A percentile compares a stretch with the other conserved stretches of the same genome.
phyloP scores from a whole-genome alignment of 2,113 vertebrate genomes.

The Trematomus loennbergii region DNA sequence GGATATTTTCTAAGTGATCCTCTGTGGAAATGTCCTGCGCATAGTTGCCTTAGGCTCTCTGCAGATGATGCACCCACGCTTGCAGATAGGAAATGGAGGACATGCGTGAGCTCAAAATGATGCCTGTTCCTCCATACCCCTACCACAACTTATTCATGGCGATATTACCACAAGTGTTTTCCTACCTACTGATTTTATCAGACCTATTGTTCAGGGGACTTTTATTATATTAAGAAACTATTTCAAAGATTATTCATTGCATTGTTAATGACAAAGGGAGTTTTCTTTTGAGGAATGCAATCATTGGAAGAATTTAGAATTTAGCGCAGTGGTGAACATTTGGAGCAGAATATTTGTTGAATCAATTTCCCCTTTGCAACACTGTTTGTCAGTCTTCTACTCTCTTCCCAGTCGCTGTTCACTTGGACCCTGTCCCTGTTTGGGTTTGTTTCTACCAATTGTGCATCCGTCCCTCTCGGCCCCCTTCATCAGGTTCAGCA shows the following conservation, averaged over 20 bases:
- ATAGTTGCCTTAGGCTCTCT: constrained; percentile 79
- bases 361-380: background rate
- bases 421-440: background rate
- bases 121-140: constrained; percentile 66
- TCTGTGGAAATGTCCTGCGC: constrained; percentile 79
- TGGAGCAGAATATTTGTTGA: constrained; percentile 10
- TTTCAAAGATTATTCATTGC: constrained; percentile 17
- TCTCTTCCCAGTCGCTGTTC: constrained; percentile 1
- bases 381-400: background rate
- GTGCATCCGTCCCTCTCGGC: constrained; percentile 9
- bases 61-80: constrained; percentile 72
- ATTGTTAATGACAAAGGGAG: constrained; percentile 19
- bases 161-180: constrained; percentile 66
- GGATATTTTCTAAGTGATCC: constrained; percentile 78
- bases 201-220: constrained; percentile 34
- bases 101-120: constrained; percentile 74
- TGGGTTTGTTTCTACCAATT: background rate
- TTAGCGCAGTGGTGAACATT: constrained; percentile 7
- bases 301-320: background rate
- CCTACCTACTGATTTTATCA: constrained; percentile 32
- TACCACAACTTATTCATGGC: constrained; percentile 77
- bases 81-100: constrained; percentile 79
- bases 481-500: constrained; percentile 18
- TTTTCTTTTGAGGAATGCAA: constrained; percentile 19
- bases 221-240: constrained; percentile 32